These are phyloP conservation scores for Eumeta japonica DNA, from an alignment of 1,140 invertebrate species.

Conservation along the genomic window DNA sequence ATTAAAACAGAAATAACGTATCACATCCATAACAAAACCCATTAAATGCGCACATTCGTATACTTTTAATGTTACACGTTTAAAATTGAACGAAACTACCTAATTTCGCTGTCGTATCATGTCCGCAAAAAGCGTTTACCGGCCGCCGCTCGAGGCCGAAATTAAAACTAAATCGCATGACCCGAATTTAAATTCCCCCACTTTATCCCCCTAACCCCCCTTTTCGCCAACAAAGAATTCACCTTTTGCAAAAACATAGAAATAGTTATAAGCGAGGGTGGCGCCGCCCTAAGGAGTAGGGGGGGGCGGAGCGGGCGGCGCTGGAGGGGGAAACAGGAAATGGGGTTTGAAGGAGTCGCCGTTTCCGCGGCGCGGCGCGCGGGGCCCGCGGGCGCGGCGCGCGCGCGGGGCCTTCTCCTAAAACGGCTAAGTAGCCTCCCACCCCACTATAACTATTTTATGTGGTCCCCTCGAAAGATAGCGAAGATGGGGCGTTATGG, in stretches of 20 bases:
- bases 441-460: constrained; percentile 56
- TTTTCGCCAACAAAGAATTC: constrained; percentile 27
- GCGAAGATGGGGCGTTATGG: constrained; percentile 36
- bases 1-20: too few species aligned
- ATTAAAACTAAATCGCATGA: constrained; percentile 53
- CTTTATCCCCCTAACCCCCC: background rate
- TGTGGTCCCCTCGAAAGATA: constrained; percentile 56
- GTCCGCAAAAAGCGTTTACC: constrained; percentile 6
- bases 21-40: too few species aligned
- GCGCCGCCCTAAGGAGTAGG: background rate
- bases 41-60: too few species aligned
- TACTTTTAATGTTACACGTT: too few species aligned
- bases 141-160: constrained; percentile 21
- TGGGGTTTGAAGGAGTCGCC: constrained; percentile 39
- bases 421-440: constrained; percentile 56
- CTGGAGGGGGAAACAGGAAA: constrained; percentile 31
- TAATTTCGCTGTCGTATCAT: too few species aligned
- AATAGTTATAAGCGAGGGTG: constrained; percentile 44
- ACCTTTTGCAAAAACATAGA: constrained; percentile 51
- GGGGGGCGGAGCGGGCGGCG: constrained; percentile 10
- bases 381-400: too few species aligned
- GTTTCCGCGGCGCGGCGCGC: constrained; percentile 39
- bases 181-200: constrained; percentile 39
- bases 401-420: too few species aligned
- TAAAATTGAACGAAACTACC: too few species aligned